phyloP scores from a whole-genome alignment of 2,113 vertebrate species.

The Cricetomys ansorgei region DNA sequence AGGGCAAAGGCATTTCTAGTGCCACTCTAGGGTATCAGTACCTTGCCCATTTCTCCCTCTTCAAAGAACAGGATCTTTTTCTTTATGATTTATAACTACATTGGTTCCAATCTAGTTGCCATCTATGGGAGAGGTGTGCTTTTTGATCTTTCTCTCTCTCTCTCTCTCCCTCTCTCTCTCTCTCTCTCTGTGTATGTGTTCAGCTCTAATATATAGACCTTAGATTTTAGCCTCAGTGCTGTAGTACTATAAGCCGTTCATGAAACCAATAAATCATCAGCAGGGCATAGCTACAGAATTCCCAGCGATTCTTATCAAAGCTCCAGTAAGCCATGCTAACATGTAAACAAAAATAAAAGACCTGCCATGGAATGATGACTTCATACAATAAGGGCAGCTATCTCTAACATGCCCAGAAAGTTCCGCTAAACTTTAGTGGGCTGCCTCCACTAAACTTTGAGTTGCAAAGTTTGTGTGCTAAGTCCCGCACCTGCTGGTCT shows the following conservation, averaged over 20 bases:
- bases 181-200: neutral
- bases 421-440: too few relatives aligned
- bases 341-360: conserved; percentile 41
- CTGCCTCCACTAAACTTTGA: conserved; percentile 45
- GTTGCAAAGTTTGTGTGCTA: conserved; percentile 32
- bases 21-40: neutral
- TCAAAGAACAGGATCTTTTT: neutral
- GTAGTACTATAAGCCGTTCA: neutral
- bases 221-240: neutral
- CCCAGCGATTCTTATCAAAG: conserved; percentile 22
- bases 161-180: too few relatives aligned
- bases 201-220: neutral
- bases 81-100: neutral
- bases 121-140: neutral
- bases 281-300: conserved; percentile 27
- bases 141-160: too few relatives aligned
- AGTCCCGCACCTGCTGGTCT: conserved; percentile 39
- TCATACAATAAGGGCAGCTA: neutral
- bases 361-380: neutral
- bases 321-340: neutral
- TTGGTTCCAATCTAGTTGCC: neutral
- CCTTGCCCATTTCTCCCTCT: neutral
- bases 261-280: neutral
- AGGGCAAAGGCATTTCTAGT: neutral
- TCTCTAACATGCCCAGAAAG: neutral